Evolutionary conservation across 2,888 invertebrate species (phyloP), one percentile per base, ranked within the genome.

Genomic region (Lysandra bellargus): DNA sequence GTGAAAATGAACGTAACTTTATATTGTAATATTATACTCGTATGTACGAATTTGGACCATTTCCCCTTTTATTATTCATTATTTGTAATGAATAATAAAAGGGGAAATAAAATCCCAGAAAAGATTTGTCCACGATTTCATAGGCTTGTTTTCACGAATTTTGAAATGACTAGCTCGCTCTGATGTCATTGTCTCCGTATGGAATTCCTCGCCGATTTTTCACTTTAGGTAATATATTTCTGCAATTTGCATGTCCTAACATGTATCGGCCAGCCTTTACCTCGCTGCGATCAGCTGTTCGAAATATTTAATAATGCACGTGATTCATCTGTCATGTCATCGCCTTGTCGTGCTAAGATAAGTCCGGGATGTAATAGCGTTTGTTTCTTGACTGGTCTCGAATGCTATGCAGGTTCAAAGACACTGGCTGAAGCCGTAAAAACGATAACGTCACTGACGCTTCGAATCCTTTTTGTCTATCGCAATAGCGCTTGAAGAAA

Each of bases 281-380:
- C 87, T 87, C 86, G 87, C 85, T 86, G 86, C 85, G 84, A 89
- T 91, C 89, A 90, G 87, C 89, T 91, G 89, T 87, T 85, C 85
- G 83, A 86, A 87, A 86, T 87, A 84, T 84, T 91, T 90, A 88
- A 87, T 90, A 90, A 89, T 81, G 81, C 82, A 82, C 86, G 90
- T 92, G 90, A 93, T 91, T 91, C 89, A 92, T 92, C 91, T 91
- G 89, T 86, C 88, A 84, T 89, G 90, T 91, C 92, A 90, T 89
- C 89, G 88, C 83, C 85, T 82, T 82, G 84, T 82, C 80, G 79
- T 80, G 61, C 79, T 84, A 85, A 85, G 86, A 87, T 88, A 89
- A 84, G 87, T 84, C 81, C 78, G 79, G 83, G 82, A 86, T 88
- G 89, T 90, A 87, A 88, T 30, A 53, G 7, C 86, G 86, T 86